A percentile compares a stretch with the other conserved stretches of the same genome.
Evolutionary conservation across 2,888 invertebrate species (phyloP).

Genomic region (Antitype chi): DNA sequence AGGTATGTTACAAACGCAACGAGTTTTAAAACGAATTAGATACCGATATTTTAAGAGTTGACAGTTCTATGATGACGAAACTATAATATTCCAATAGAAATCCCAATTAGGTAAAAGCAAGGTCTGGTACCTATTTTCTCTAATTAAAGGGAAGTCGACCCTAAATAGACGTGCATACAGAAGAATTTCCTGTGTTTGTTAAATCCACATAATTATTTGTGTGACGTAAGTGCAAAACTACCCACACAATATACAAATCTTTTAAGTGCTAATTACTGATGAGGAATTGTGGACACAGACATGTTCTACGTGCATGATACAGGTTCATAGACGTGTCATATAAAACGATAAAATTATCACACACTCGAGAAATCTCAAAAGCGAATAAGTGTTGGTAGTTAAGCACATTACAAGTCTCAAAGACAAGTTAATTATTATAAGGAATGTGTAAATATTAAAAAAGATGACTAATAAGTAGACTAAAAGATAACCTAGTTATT

Average conservation of each 20-base stretch:
- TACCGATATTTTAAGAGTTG: conserved; percentile 20
- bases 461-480: conserved; percentile 19
- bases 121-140: background rate
- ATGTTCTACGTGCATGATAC: background rate
- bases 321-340: background rate
- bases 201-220: conserved; percentile 1
- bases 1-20: conserved; percentile 33
- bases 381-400: background rate
- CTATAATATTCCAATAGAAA: conserved; percentile 6
- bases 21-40: conserved; percentile 51
- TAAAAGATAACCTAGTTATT: conserved; percentile 33
- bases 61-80: conserved; percentile 24
- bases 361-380: conserved; percentile 10
- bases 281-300: conserved; percentile 10
- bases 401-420: conserved; percentile 19
- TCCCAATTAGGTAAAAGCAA: background rate
- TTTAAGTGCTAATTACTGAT: conserved; percentile 13
- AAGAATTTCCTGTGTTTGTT: background rate
- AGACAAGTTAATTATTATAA: conserved; percentile 22
- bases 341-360: conserved; percentile 9
- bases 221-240: conserved; percentile 15
- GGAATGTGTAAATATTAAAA: conserved; percentile 53
- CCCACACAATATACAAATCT: conserved; percentile 25
- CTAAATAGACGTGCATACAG: background rate
- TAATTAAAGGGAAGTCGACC: background rate